Evolutionary conservation across 2,113 vertebrate species (phyloP).

Genomic region (Lampris incognitus): DNA sequence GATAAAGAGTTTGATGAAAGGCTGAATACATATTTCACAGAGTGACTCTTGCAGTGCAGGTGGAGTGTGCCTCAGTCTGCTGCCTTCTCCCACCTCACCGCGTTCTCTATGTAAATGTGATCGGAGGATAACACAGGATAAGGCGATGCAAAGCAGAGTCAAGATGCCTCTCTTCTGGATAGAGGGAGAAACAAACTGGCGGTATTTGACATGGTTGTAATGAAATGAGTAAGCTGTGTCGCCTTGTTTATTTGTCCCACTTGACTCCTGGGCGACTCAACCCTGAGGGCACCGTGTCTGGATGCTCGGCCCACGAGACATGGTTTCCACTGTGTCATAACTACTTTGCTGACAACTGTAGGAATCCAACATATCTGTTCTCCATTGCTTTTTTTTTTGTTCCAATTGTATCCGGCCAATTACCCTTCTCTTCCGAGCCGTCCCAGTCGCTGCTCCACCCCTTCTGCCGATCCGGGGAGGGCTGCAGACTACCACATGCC

Average conservation of each 20-base stretch:
- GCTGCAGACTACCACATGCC: too few relatives aligned
- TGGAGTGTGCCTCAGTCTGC: slow-evolving; percentile 67
- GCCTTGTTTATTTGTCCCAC: slow-evolving; percentile 77
- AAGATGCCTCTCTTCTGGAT: slow-evolving; percentile 63
- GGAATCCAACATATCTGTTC: slow-evolving; percentile 2
- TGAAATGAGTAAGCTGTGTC: slow-evolving; percentile 64
- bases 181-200: slow-evolving; percentile 38
- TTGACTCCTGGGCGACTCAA: slow-evolving; percentile 68
- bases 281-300: slow-evolving; percentile 52
- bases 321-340: slow-evolving; percentile 36
- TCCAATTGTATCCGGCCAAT: too few relatives aligned
- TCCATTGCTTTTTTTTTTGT: not conserved
- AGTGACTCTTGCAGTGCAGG: slow-evolving; percentile 63
- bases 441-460: too few relatives aligned
- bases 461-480: too few relatives aligned
- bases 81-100: slow-evolving; percentile 55
- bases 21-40: slow-evolving; percentile 72
- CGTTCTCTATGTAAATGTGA: slow-evolving; percentile 73
- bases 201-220: slow-evolving; percentile 56
- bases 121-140: slow-evolving; percentile 67
- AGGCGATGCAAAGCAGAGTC: slow-evolving; percentile 63
- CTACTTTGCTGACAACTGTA: slow-evolving; percentile 43
- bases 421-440: too few relatives aligned
- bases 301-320: slow-evolving; percentile 44
- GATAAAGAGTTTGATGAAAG: slow-evolving; percentile 76